phyloP scores from a whole-genome alignment of 2,888 invertebrate genomes.

The Sminthurides aquaticus region DNA sequence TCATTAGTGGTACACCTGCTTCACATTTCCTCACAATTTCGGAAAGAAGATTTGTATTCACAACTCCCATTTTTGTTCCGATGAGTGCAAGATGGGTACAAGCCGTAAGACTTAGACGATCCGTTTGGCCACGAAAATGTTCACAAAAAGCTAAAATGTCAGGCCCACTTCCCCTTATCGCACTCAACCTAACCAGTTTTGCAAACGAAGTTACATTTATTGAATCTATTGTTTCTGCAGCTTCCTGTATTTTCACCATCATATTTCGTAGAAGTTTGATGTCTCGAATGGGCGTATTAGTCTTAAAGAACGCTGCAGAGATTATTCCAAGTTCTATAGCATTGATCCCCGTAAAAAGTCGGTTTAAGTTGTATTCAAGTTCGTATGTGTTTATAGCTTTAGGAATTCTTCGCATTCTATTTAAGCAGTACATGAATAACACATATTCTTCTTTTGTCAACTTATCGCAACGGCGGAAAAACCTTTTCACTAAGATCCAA shows the following conservation, averaged over 20 bases:
- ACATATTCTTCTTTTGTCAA: conserved; percentile 59
- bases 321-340: conserved; percentile 63
- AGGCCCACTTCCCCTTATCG: conserved; percentile 42
- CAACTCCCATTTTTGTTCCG: conserved; percentile 50
- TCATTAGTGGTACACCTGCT: conserved; percentile 49
- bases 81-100: conserved; percentile 61
- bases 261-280: conserved; percentile 51
- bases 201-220: conserved; percentile 58
- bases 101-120: conserved; percentile 56
- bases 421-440: conserved; percentile 61
- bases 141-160: conserved; percentile 53
- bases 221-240: conserved; percentile 55
- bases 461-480: conserved; percentile 54
- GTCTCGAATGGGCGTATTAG: conserved; percentile 57
- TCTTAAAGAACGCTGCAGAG: conserved; percentile 71
- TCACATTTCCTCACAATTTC: conserved; percentile 53
- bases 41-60: conserved; percentile 49
- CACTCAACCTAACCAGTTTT: conserved; percentile 29
- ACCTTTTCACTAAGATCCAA: conserved; percentile 52
- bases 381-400: conserved; percentile 58
- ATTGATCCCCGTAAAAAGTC: conserved; percentile 53
- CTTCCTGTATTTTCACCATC: conserved; percentile 52
- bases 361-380: conserved; percentile 55
- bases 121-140: conserved; percentile 52
- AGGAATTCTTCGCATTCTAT: conserved; percentile 52